Evolutionary conservation across 2,113 vertebrate species (phyloP).

Genomic region (Strix uralensis): DNA sequence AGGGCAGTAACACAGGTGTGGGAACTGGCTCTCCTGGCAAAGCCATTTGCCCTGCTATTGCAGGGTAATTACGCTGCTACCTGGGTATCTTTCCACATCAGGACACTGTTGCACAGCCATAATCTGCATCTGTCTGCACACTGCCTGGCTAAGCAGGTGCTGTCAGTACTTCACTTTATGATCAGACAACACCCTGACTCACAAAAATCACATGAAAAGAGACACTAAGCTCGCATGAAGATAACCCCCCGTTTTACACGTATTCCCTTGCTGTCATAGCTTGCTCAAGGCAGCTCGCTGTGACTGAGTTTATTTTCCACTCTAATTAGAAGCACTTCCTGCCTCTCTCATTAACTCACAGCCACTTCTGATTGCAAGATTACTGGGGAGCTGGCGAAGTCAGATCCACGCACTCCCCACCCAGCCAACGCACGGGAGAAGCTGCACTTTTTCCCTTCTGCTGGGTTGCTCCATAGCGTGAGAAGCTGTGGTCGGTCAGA

Average conservation of each 20-base stretch:
- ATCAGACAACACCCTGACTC: not conserved
- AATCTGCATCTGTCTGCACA: not conserved
- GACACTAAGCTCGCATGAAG: not conserved
- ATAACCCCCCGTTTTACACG: not conserved
- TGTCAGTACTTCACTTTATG: not conserved
- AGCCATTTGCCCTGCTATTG: not conserved
- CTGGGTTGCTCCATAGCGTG: accelerated
- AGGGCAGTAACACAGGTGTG: not conserved
- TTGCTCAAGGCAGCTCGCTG: not conserved
- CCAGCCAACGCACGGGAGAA: not conserved
- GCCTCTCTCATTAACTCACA: not conserved
- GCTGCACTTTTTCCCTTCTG: not conserved
- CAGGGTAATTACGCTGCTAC: not conserved
- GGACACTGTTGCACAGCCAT: not conserved
- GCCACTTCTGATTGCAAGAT: not conserved
- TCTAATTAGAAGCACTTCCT: constrained; percentile 29
- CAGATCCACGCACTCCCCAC: not conserved
- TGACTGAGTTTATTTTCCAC: not conserved
- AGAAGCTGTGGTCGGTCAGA: not conserved
- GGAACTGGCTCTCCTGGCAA: not conserved
- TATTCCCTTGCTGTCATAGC: not conserved
- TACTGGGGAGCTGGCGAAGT: not conserved
- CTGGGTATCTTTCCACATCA: not conserved
- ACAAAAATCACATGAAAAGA: not conserved
- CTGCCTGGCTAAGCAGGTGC: not conserved